phyloP scores from a whole-genome alignment of 2,113 vertebrate species.

The Herpailurus yagouaroundi region DNA sequence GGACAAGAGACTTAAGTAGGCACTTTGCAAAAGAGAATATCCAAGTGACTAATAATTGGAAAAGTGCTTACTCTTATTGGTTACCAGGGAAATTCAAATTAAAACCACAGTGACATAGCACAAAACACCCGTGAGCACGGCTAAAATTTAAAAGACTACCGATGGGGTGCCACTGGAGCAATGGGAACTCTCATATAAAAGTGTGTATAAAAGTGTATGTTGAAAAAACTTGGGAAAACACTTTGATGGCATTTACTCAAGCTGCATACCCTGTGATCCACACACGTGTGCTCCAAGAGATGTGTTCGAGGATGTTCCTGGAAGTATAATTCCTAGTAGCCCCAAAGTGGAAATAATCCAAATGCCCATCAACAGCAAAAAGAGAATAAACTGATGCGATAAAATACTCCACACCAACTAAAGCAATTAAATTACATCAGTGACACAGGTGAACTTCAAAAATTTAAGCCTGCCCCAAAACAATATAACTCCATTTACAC shows the following conservation, averaged over 20 bases:
- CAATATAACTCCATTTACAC: neutral
- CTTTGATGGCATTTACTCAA: neutral
- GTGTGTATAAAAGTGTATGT: neutral
- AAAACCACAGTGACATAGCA: neutral
- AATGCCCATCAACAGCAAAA: neutral
- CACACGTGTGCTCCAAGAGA: neutral
- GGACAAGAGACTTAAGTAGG: neutral
- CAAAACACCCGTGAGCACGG: neutral
- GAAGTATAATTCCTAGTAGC: neutral
- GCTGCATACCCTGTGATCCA: neutral
- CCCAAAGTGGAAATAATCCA: neutral
- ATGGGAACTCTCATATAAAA: neutral
- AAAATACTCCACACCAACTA: neutral
- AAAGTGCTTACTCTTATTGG: neutral
- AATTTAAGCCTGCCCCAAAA: neutral
- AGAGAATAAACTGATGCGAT: neutral
- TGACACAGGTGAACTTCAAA: neutral
- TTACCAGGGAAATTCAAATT: neutral
- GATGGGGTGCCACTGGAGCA: accelerated
- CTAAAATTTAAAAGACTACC: neutral
- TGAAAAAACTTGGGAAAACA: neutral
- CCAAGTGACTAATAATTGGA: neutral
- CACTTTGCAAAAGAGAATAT: neutral
- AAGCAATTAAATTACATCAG: neutral
- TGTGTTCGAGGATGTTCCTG: neutral